These are phyloP conservation scores for Aleiodes leptofemur DNA, from an alignment of 2,888 invertebrate species.

Conservation along the genomic window DNA sequence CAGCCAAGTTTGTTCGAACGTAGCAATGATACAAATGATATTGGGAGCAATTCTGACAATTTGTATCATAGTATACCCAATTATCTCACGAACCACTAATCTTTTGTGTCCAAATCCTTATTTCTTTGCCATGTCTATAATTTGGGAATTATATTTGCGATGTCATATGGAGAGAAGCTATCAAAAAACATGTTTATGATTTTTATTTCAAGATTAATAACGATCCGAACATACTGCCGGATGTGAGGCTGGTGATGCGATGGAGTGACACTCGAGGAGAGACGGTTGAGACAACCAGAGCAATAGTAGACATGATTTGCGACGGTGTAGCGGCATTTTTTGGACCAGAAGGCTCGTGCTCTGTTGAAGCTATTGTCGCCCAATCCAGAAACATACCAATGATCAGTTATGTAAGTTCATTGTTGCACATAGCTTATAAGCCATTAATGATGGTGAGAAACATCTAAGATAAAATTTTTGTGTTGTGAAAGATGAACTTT, in stretches of 20 bases:
- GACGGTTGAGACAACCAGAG: conserved; percentile 87
- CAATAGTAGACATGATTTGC: conserved; percentile 94
- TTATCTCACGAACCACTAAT: no score
- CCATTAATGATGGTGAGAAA: no score
- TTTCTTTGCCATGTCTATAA: no score
- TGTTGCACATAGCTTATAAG: conserved; percentile 18
- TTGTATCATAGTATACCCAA: no score
- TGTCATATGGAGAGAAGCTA: not conserved
- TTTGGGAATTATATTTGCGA: not conserved
- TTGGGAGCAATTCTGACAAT: no score
- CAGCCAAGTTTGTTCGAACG: no score
- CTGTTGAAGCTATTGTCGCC: conserved; percentile 95
- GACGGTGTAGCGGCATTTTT: conserved; percentile 93
- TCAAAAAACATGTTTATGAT: not conserved
- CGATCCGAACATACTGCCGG: conserved; percentile 82
- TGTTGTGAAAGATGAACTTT: no score
- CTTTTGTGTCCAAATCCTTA: not conserved
- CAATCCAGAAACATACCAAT: conserved; percentile 96
- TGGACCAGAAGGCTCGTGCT: conserved; percentile 95
- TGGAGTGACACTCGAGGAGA: conserved; percentile 93
- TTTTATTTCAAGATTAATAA: conserved; percentile 81
- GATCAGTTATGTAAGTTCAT: conserved; percentile 94
- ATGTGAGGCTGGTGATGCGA: conserved; percentile 83
- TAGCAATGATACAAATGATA: no score
- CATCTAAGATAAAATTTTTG: no score